A percentile compares a stretch with the other conserved stretches of the same genome.
phyloP scores from a whole-genome alignment of 2,797 vertebrate species.

The Melanotaenia boesemani region DNA sequence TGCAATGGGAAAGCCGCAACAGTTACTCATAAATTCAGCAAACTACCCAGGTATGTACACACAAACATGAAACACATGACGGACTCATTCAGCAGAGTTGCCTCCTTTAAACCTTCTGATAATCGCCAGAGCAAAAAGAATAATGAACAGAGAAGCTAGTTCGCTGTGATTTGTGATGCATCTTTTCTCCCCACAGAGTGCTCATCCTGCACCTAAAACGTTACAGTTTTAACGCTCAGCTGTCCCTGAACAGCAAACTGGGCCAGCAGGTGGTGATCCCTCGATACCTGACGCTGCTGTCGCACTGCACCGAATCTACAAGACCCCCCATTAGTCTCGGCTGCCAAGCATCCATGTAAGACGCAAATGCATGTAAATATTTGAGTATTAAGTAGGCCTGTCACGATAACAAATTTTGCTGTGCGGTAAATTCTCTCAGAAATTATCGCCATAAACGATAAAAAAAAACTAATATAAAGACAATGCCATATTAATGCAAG shows the following conservation, averaged over 20 bases:
- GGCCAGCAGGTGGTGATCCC: conserved; percentile 98
- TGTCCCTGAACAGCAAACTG: conserved; percentile 97
- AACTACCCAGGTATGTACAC: conserved; percentile 90
- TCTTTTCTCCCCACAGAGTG: conserved; percentile 81
- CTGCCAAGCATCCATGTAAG: conserved; percentile 90
- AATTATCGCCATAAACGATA: too few species aligned
- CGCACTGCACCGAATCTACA: conserved; percentile 93
- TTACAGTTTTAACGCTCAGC: conserved; percentile 96
- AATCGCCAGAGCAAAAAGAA: background rate
- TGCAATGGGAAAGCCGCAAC: conserved; percentile 93
- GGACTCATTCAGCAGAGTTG: background rate
- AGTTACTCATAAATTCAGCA: conserved; percentile 97
- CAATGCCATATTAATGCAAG: too few species aligned
- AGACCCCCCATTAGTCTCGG: conserved; percentile 88
- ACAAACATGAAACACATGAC: background rate
- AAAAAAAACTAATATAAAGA: too few species aligned
- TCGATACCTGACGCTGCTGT: conserved; percentile 91
- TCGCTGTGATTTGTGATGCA: too few species aligned
- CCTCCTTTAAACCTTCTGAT: background rate
- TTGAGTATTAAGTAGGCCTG: too few species aligned
- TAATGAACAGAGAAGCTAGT: background rate
- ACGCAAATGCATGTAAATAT: background rate
- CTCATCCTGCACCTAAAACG: conserved; percentile 98
- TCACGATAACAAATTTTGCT: too few species aligned
- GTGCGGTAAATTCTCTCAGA: too few species aligned